These are phyloP conservation scores for Machimus atricapillus DNA, from an alignment of 2,888 invertebrate species.

Conservation along the genomic window DNA sequence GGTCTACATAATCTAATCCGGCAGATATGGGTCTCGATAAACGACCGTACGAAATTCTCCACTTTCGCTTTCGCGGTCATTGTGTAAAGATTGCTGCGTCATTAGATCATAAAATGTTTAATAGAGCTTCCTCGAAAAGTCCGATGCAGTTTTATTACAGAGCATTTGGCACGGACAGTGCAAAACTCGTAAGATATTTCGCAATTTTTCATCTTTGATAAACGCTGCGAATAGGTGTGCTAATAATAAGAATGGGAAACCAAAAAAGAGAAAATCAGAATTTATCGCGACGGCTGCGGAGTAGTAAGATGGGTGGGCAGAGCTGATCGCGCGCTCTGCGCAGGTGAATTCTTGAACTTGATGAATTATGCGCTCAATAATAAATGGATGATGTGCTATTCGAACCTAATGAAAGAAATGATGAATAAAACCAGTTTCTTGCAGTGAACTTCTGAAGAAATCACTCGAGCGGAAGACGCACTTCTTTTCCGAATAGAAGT, in stretches of 20 bases:
- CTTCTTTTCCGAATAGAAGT: not conserved
- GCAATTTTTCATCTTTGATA: not conserved
- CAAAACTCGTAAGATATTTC: not conserved
- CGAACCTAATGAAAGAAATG: not conserved
- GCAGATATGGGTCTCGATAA: not conserved
- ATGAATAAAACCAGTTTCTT: not conserved
- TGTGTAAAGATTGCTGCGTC: not conserved
- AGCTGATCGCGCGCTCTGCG: not conserved
- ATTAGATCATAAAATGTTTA: not conserved
- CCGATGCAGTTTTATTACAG: not conserved
- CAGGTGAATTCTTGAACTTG: not conserved
- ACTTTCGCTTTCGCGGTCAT: not conserved
- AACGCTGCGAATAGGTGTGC: not conserved
- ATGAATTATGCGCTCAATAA: not conserved
- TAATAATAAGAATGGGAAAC: not conserved
- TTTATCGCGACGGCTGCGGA: not conserved
- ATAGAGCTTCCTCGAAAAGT: not conserved
- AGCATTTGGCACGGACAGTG: not conserved
- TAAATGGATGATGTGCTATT: not conserved
- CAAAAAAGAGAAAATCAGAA: not conserved
- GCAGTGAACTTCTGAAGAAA: not conserved
- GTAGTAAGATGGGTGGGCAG: not conserved
- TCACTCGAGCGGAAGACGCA: not conserved
- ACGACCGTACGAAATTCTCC: not conserved
- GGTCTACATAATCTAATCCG: not conserved